Evolutionary conservation across 1,140 invertebrate species (phyloP).

Genomic region (Bombus picipes): DNA sequence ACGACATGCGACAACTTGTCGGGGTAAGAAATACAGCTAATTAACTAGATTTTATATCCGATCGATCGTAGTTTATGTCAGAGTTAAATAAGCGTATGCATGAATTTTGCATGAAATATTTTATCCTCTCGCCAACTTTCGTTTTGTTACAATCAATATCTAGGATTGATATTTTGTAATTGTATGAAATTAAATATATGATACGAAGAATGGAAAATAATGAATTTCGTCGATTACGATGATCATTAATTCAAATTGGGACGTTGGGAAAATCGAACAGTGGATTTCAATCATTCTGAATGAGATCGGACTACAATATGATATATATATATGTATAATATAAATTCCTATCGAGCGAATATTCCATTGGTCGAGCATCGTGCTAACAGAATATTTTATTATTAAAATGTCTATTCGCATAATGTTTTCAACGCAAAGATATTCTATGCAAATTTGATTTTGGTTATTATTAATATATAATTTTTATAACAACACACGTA

Average conservation of each 20-base stretch:
- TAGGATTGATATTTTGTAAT: not conserved
- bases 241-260: not conserved
- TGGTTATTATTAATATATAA: not conserved
- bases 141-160: not conserved
- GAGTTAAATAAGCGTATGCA: not conserved
- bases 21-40: constrained; percentile 76
- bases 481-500: not conserved
- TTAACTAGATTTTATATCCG: not conserved
- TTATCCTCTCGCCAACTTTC: not conserved
- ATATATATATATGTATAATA: not conserved
- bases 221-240: not conserved
- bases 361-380: not conserved
- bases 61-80: not conserved
- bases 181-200: not conserved
- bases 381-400: not conserved
- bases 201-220: not conserved
- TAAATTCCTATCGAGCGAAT: not conserved
- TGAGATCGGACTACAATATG: not conserved
- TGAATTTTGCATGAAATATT: not conserved
- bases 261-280: not conserved
- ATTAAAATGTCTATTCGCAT: not conserved
- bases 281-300: not conserved
- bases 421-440: not conserved
- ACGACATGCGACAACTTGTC: constrained; percentile 84
- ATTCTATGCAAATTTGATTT: not conserved